phyloP scores from a whole-genome alignment of 2,797 vertebrate genomes.

The Myiotriccus ornatus region DNA sequence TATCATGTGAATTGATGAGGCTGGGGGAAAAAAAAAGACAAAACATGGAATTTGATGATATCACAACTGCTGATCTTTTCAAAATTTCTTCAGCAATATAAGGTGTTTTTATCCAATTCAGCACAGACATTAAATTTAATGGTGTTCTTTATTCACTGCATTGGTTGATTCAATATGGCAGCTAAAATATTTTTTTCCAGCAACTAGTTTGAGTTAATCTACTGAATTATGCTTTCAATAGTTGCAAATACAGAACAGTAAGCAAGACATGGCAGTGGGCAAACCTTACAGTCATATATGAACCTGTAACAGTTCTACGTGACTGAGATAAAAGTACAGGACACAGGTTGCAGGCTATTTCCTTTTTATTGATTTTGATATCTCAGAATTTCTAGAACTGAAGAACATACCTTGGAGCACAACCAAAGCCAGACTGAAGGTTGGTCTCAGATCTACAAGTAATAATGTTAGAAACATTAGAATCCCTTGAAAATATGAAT shows the following conservation, averaged over 20 bases:
- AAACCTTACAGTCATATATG: background rate
- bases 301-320: background rate
- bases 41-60: background rate
- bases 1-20: background rate
- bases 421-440: background rate
- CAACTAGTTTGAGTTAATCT: conserved; percentile 3
- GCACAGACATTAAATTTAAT: conserved; percentile 31
- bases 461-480: background rate
- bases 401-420: background rate
- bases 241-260: background rate
- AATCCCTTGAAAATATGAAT: background rate
- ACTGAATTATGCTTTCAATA: background rate
- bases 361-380: background rate
- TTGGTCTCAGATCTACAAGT: background rate
- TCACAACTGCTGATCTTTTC: background rate
- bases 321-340: background rate
- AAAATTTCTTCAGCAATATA: background rate
- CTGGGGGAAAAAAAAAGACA: background rate
- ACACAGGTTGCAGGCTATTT: background rate
- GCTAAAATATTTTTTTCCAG: conserved; percentile 20
- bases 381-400: background rate
- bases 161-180: conserved; percentile 46
- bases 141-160: conserved; percentile 13
- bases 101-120: background rate
- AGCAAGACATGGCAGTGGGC: background rate